phyloP scores from a whole-genome alignment of 1,140 invertebrate genomes.

The Halesus radiatus region DNA sequence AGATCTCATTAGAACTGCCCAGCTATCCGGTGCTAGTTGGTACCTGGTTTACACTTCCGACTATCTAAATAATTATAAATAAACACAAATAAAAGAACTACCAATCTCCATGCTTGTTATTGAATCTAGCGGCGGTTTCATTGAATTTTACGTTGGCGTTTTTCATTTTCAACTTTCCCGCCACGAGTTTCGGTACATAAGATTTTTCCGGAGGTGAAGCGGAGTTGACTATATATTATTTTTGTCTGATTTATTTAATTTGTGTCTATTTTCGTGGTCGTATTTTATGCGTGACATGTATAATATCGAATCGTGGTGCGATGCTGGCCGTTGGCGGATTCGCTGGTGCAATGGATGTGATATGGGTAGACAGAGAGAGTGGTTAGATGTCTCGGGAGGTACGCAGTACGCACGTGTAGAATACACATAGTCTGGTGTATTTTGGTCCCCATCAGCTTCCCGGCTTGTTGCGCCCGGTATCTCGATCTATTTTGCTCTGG shows the following conservation, averaged over 20 bases:
- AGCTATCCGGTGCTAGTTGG: background rate
- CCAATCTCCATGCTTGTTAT: no score
- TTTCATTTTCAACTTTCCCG: background rate
- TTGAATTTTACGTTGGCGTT: background rate
- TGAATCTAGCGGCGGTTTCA: no score
- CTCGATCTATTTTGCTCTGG: constrained; percentile 38
- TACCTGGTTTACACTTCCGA: background rate
- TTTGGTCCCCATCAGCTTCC: constrained; percentile 28
- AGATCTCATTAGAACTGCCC: background rate
- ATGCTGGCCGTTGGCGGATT: constrained; percentile 1
- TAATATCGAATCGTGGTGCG: background rate
- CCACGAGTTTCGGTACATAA: background rate
- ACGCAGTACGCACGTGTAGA: background rate
- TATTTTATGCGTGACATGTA: background rate
- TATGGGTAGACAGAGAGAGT: no score
- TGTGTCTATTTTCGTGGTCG: constrained; percentile 2
- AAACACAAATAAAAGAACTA: background rate
- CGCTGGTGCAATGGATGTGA: background rate
- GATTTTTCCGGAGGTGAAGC: background rate
- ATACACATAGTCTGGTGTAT: constrained; percentile 20
- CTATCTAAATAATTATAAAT: constrained; percentile 2
- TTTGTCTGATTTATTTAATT: background rate
- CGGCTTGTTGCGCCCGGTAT: constrained; percentile 32
- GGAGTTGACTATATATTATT: background rate
- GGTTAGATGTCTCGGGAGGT: no score